Base-by-base conservation (phyloP, 23 tunicate genomes). In the Clavelina lepadiformis region DNA sequence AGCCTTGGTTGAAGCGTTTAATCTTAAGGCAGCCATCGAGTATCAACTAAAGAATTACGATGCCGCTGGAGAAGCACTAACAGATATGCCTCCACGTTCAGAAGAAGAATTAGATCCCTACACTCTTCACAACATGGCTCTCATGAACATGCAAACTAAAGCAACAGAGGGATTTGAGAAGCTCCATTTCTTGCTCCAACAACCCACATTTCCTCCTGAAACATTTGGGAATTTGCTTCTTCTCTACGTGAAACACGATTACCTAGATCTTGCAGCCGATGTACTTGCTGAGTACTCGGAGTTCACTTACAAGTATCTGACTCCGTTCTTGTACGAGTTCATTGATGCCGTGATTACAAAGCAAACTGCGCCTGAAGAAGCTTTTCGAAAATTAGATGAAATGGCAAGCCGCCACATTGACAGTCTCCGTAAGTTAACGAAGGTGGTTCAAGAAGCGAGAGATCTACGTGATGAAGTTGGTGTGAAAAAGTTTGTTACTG, bases 31-130 rank as follows among this genome's bases (percentile, higher is more conserved):
- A 44, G 98, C 98, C 5, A 83, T 93, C 22, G 98, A 93, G 46
- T 93, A 93, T 37, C 93, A 93, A 34, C 58, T 93, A 70, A 83
- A 74, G 53, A 93, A 93, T 54, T 73, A 47, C 58, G 98, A 93
- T 28, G 94, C 98, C 6, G 98, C 98, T 2, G 71, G 87, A 1
- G 98, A 93, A 63, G 98, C 98, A 15, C 79, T 93, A 50, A 93
- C 98, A 34, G 98, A 93, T 76, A 93, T 93, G 98, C 98, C 98
- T n/a, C 93, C 93, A 21, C 54, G 97, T 23, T 72, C 85, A 3
- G 97, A 89, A 44, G 97, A 89, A 31, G 98, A 93, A 55, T 68
- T 93, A 31, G 98, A 93, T 35, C 80, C 88, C 1, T 84, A 73
- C 69, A 93, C 98, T 8, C 79, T 93, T 25, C 98, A 93, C 77